Base-by-base conservation (phyloP, 1,140 invertebrate genomes). In the Hylyphantes graminicola region DNA sequence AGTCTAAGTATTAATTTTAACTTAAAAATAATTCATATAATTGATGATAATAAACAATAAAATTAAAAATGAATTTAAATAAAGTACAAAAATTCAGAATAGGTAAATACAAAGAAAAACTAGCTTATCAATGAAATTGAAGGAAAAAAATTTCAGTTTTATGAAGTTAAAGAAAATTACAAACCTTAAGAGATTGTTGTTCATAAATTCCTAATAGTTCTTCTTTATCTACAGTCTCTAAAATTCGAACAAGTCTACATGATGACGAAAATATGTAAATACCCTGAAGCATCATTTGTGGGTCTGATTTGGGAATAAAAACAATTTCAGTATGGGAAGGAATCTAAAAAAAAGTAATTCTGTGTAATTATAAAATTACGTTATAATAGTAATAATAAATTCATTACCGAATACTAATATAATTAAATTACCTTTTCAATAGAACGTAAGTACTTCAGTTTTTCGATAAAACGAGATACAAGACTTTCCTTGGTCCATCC, bases 191-290 rank as follows among this genome's bases (percentile, higher is more conserved):
- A 48, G 54, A 53, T 8, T 35, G n/a, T 15, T 82, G 79, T 55
- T 82, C 79, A 54, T 54, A 74, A 10, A 17, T 10, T 74, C 79
- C 79, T 17, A 82, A 11, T 15, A 51, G 50, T 21, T 63, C 55
- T 13, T 64, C 51, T 15, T 63, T 48, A 13, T 53, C 9, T 21
- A 13, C 15, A 70, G 70, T 72, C 51, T 50, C 10, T 55, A 82
- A 12, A 21, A n/a, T 10, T 74, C 81, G 17, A 35, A 75, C 12
- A 6, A 83, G 10, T 93, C 3, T 92, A 89, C 90, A 98, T 97
- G 87, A 94, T 93, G 82, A 97, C 93, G 0, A 97, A 96, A 79
- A 99, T 96, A 87, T 94, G 99, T 88, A 88, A 99, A 98, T 90
- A 99, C 97, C 88, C 98, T 94, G 89, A 99, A 99, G 86, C 93